Base-by-base conservation (phyloP, 1,140 invertebrate species). In the Argopecten irradians region DNA sequence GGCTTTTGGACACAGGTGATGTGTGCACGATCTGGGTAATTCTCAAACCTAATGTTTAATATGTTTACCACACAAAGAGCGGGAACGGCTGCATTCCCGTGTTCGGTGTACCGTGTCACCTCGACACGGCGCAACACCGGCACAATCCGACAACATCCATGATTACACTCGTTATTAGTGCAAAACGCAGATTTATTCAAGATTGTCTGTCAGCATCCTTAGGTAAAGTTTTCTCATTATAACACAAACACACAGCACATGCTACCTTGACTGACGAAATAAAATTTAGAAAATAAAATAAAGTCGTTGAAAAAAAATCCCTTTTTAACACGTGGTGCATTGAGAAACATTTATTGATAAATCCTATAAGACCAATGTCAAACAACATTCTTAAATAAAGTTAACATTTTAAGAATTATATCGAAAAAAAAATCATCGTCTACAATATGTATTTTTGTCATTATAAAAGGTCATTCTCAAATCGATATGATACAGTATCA, bases 31-130 rank as follows among this genome's bases (percentile, higher is more conserved):
- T 71, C 55, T 71, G 22, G 22, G 55, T 71, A 71, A 71, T 71
- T 71, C 28, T 71, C 55, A 71, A 71, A 71, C 55, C 55, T n/a
- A 71, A 71, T 71, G 28, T 71, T 71, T 71, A 71, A 71, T 71
- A 71, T 71, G 55, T 71, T 28, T 71, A 71, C 55, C 55, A 71
- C 55, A 71, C 55, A 71, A 71, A 71, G 55, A 71, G 55, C 55
- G 55, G 55, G 55, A 71, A 71, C 55, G 55, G n/a, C 55, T 71
- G n/a, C 55, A 71, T 71, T 71, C 55, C 55, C 55, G 55, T 71
- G 55, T 11, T 71, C 55, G 28, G 55, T 28, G 55, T 22, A 71
- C 55, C 55, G 55, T 28, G 55, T 71, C n/a, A 71, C 55, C 22
- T 71, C 55, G 55, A 71, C 55, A 71, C 55, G 55, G 55, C 55